These are phyloP conservation scores for Stenotaenia linearis DNA, from an alignment of 2,888 invertebrate species.

Conservation along the genomic window DNA sequence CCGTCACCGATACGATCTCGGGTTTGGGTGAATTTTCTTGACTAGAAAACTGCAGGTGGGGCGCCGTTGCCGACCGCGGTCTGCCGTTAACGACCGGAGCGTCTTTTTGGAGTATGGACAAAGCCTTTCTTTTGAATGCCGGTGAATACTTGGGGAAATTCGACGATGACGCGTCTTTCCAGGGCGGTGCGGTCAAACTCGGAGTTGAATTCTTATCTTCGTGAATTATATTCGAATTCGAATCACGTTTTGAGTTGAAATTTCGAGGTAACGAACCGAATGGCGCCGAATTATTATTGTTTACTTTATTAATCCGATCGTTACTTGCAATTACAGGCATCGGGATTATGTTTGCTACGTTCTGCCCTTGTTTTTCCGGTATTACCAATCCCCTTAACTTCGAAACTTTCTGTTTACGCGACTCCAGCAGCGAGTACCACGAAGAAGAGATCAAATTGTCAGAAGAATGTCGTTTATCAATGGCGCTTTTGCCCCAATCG, in stretches of 20 bases:
- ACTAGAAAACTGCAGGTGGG: conserved; percentile 8
- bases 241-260: background rate
- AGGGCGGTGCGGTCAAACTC: conserved; percentile 38
- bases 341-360: conserved; percentile 43
- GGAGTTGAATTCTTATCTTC: background rate
- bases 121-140: conserved; percentile 65
- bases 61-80: background rate
- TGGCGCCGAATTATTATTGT: background rate
- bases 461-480: background rate
- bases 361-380: conserved; percentile 57
- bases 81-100: background rate
- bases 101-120: background rate
- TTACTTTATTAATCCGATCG: conserved; percentile 53
- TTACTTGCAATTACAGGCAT: conserved; percentile 77
- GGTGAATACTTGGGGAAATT: conserved; percentile 70
- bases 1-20: background rate
- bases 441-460: conserved; percentile 45
- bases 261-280: background rate
- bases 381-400: conserved; percentile 83
- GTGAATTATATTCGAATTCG: background rate
- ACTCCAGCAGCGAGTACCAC: conserved; percentile 70
- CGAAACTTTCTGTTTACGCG: conserved; percentile 72
- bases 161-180: conserved; percentile 39
- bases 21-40: background rate
- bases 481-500: too few relatives aligned